phyloP scores from a whole-genome alignment of 2,797 vertebrate genomes.

The Trachurus trachurus region DNA sequence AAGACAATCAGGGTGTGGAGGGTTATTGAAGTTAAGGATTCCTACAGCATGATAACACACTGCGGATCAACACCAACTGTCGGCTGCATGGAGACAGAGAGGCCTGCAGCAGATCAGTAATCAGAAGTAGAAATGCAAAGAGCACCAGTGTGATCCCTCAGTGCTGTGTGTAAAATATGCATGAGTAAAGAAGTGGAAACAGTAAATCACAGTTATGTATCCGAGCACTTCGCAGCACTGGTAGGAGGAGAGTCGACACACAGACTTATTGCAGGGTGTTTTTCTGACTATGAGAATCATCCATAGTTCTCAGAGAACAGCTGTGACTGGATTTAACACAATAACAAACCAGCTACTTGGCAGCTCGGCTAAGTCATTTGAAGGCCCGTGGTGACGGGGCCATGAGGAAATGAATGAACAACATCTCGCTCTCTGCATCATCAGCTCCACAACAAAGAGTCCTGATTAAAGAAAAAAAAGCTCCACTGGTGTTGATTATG shows the following conservation, averaged over 20 bases:
- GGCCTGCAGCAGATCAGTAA: neutral
- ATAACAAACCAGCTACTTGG: slow-evolving; percentile 8
- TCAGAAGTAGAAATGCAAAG: neutral
- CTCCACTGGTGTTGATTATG: neutral
- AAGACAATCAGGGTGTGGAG: neutral
- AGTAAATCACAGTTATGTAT: neutral
- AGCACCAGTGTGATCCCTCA: neutral
- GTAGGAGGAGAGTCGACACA: neutral
- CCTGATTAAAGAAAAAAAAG: no score
- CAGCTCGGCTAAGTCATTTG: neutral
- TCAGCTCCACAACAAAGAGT: slow-evolving; percentile 12
- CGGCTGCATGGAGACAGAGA: neutral
- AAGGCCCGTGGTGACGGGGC: slow-evolving; percentile 3
- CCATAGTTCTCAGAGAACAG: neutral
- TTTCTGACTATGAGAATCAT: neutral
- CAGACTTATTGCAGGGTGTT: neutral
- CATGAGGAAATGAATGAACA: slow-evolving; percentile 24
- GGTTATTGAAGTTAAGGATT: neutral
- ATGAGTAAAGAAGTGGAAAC: neutral
- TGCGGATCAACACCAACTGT: neutral
- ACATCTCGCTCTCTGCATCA: slow-evolving; percentile 19
- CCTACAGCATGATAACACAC: neutral
- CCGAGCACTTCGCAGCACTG: neutral
- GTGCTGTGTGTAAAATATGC: slow-evolving; percentile 1
- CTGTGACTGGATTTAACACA: neutral